Conservation (phyloP, 1,140 invertebrate species). For the Hycleus cichorii region DNA sequence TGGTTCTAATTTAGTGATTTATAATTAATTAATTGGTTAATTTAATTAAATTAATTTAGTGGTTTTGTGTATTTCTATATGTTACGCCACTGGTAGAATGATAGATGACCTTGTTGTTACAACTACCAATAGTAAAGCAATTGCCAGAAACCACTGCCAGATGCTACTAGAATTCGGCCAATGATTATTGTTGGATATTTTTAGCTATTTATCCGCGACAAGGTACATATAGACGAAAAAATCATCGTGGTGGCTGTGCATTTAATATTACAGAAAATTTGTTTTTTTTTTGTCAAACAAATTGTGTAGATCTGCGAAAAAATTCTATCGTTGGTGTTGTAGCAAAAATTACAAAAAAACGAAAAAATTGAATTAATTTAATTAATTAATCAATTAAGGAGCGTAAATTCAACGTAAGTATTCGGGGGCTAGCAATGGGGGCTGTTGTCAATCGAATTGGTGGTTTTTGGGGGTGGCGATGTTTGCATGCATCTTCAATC, state of each 20-base stretch:
- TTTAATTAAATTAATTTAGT: neutral
- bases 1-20: neutral
- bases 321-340: neutral
- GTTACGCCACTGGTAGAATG: slow-evolving; percentile 17
- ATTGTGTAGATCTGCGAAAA: slow-evolving; percentile 20
- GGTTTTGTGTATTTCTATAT: neutral
- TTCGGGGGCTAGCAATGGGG: neutral
- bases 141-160: slow-evolving; percentile 40
- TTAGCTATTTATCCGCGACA: too few species aligned
- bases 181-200: slow-evolving; percentile 26
- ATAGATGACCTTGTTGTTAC: neutral
- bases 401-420: slow-evolving; percentile 40
- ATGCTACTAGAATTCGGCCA: slow-evolving; percentile 32
- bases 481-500: slow-evolving; percentile 21
- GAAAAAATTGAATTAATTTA: neutral
- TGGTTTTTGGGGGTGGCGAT: slow-evolving; percentile 8
- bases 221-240: slow-evolving; percentile 22
- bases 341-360: too few species aligned
- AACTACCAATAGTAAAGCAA: slow-evolving; percentile 19
- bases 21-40: neutral
- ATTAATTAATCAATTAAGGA: too few species aligned
- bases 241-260: neutral
- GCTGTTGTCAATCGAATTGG: neutral
- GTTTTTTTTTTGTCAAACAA: slow-evolving; percentile 30
- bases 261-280: slow-evolving; percentile 30